These are phyloP conservation scores for Paramuricea clavata DNA, from an alignment of 92 coral and sea anemone genomes.

Conservation along the genomic window DNA sequence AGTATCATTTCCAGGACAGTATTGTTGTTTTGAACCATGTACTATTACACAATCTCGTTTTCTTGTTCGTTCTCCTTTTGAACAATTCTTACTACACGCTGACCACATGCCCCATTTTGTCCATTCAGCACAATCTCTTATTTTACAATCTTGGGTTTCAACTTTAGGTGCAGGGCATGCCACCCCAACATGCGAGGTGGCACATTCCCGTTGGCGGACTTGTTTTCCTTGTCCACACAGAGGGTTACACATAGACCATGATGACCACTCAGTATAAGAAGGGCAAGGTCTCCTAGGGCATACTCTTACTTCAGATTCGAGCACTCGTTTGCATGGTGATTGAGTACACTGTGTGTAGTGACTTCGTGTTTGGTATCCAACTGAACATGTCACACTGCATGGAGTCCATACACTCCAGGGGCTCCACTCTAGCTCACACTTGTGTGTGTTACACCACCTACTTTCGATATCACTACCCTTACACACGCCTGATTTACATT, in stretches of 20 bases:
- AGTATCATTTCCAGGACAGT: slow-evolving; percentile 75
- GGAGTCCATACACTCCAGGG: slow-evolving; percentile 85
- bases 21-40: slow-evolving; percentile 61
- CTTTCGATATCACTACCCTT: slow-evolving; percentile 61
- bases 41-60: slow-evolving; percentile 21
- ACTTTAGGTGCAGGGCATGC: slow-evolving; percentile 45
- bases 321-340: slow-evolving; percentile 45
- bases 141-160: slow-evolving; percentile 32
- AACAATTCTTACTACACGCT: slow-evolving; percentile 23
- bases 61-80: slow-evolving; percentile 18
- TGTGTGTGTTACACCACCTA: slow-evolving; percentile 63
- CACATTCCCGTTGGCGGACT: slow-evolving; percentile 71
- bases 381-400: slow-evolving; percentile 77
- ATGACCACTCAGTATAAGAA: slow-evolving; percentile 70
- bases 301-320: slow-evolving; percentile 61
- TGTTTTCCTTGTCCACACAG: slow-evolving; percentile 76
- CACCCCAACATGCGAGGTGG: slow-evolving; percentile 31
- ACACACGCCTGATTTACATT: slow-evolving; percentile 75
- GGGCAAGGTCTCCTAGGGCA: slow-evolving; percentile 81
- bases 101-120: slow-evolving; percentile 31
- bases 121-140: slow-evolving; percentile 38
- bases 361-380: slow-evolving; percentile 62
- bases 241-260: slow-evolving; percentile 79
- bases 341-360: slow-evolving; percentile 73
- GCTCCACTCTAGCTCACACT: slow-evolving; percentile 66